A percentile compares a stretch with the other conserved stretches of the same genome.
phyloP scores from a whole-genome alignment of 23 tunicate species.

The Corella eumyota region DNA sequence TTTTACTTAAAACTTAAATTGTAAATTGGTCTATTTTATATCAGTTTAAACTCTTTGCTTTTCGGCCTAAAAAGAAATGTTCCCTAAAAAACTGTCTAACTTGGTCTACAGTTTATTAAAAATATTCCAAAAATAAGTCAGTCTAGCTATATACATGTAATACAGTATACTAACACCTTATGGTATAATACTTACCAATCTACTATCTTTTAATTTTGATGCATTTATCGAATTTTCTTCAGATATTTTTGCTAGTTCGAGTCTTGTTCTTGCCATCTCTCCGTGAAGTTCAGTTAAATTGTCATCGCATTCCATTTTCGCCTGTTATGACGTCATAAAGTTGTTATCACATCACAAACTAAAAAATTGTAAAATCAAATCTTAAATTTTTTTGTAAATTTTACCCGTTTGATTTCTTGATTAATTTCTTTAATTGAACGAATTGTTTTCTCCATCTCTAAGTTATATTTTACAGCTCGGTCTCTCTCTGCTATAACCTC shows the following conservation, averaged over 20 bases:
- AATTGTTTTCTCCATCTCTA: constrained; percentile 61
- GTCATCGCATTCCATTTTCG: constrained; percentile 55
- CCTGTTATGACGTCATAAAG: constrained; percentile 27
- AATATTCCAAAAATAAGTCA: too few species aligned
- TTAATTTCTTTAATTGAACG: constrained; percentile 55
- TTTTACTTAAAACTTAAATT: too few species aligned
- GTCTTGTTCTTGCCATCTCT: constrained; percentile 47
- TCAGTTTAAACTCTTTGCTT: too few species aligned
- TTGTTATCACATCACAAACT: not conserved
- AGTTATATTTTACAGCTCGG: constrained; percentile 42
- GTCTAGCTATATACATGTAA: too few species aligned
- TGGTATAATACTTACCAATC: not conserved
- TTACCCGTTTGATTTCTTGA: constrained; percentile 47
- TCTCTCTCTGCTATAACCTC: constrained; percentile 50
- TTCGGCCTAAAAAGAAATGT: too few species aligned
- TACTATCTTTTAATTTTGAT: not conserved
- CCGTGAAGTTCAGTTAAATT: constrained; percentile 61
- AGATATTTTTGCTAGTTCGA: constrained; percentile 31
- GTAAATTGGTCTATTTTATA: too few species aligned
- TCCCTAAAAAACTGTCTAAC: too few species aligned
- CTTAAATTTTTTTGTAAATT: too few species aligned
- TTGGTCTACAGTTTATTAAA: too few species aligned
- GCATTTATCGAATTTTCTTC: constrained; percentile 39
- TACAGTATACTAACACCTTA: too few species aligned
- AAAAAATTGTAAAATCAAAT: too few species aligned